Conservation (phyloP, 2,113 vertebrate genomes). For the Actenoides hombroni region DNA sequence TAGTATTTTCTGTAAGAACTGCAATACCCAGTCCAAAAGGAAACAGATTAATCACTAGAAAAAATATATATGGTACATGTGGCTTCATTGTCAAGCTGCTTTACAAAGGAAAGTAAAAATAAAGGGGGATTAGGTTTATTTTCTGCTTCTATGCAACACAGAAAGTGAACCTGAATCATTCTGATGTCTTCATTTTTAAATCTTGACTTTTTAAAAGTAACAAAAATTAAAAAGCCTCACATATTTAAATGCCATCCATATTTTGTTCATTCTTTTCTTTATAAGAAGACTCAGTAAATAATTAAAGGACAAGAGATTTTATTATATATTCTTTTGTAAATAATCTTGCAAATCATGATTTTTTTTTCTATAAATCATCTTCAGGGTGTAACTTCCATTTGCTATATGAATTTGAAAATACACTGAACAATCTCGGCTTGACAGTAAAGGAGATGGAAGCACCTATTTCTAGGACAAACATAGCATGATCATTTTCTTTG, state of each 20-base stretch:
- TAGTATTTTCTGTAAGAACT: background rate
- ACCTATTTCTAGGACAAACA: background rate
- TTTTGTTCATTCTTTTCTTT: background rate
- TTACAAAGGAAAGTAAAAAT: background rate
- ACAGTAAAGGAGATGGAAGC: background rate
- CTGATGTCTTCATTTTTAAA: background rate
- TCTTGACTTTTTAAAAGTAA: background rate
- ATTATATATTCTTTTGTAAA: background rate
- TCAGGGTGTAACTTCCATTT: background rate
- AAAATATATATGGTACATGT: background rate
- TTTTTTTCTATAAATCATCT: background rate
- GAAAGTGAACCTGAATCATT: background rate
- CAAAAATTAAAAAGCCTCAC: background rate
- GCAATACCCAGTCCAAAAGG: background rate
- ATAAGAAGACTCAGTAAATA: background rate
- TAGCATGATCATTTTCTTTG: background rate
- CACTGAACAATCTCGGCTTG: background rate
- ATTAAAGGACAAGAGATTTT: background rate
- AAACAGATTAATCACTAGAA: background rate
- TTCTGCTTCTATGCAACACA: background rate
- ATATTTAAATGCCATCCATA: background rate
- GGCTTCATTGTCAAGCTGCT: background rate
- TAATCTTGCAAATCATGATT: background rate
- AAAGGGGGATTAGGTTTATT: background rate
- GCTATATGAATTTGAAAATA: background rate